Evolutionary conservation across 2,888 invertebrate genomes (phyloP).

Genomic region (Zhengitettix transpicula): DNA sequence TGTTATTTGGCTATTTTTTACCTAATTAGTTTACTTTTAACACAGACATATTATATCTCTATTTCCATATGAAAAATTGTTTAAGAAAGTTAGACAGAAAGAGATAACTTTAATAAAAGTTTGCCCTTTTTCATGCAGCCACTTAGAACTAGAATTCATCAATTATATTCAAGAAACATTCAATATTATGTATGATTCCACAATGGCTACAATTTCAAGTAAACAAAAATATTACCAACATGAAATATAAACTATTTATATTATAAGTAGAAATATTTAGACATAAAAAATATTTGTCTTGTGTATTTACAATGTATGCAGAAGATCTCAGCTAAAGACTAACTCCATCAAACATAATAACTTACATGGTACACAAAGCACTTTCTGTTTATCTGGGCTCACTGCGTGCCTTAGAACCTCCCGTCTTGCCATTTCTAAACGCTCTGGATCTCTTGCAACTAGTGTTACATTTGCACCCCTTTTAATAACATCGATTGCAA

Average conservation of each 20-base stretch:
- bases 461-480: constrained; percentile 82
- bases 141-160: too few relatives aligned
- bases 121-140: too few relatives aligned
- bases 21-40: too few relatives aligned
- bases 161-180: too few relatives aligned
- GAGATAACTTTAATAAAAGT: background rate
- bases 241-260: background rate
- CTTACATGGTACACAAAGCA: constrained; percentile 22
- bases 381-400: constrained; percentile 33
- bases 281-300: background rate
- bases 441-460: constrained; percentile 62
- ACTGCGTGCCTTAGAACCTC: constrained; percentile 36
- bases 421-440: constrained; percentile 42
- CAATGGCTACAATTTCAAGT: too few relatives aligned
- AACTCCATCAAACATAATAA: too few relatives aligned
- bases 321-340: too few relatives aligned
- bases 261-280: background rate
- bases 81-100: background rate
- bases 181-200: too few relatives aligned
- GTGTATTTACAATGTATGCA: background rate
- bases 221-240: too few relatives aligned
- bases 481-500: constrained; percentile 59
- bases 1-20: too few relatives aligned
- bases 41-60: too few relatives aligned
- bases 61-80: too few relatives aligned